Conservation (phyloP, 2,113 vertebrate genomes). For the Excalfactoria chinensis region DNA sequence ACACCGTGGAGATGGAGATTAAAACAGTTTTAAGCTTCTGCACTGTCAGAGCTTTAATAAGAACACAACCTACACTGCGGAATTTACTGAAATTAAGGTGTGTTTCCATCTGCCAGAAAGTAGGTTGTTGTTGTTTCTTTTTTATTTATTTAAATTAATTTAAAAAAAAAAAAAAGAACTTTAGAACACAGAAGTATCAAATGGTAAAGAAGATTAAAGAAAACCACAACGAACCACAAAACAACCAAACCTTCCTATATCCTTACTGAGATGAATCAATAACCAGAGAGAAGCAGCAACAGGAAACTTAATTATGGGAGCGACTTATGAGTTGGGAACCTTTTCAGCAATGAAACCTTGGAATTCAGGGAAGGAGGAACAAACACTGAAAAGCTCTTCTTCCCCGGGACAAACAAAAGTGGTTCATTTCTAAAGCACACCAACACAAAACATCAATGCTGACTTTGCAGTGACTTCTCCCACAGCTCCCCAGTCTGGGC, state of each 20-base stretch:
- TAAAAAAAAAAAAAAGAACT: not conserved
- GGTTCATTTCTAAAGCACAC: not conserved
- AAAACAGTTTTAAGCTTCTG: slow-evolving; percentile 11
- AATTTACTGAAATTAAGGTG: not conserved
- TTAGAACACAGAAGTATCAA: not conserved
- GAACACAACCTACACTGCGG: not conserved
- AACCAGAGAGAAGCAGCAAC: not conserved
- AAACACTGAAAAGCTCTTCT: not conserved
- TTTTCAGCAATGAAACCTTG: not conserved
- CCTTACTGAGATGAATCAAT: not conserved
- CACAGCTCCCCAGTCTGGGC: not conserved
- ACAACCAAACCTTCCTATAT: not conserved
- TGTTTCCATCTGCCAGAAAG: not conserved
- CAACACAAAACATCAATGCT: not conserved
- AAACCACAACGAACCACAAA: not conserved
- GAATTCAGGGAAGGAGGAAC: not conserved
- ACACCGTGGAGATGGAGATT: not conserved
- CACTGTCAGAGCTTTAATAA: not conserved
- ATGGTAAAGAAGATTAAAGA: not conserved
- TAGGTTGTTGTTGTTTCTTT: not conserved
- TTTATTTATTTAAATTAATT: too few species aligned
- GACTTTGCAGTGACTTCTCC: not conserved
- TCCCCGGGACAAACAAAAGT: not conserved
- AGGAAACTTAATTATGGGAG: not conserved
- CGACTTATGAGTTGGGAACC: not conserved